These are phyloP conservation scores for Zaprionus camerounensis DNA, from an alignment of 1,140 invertebrate species.

Conservation along the genomic window DNA sequence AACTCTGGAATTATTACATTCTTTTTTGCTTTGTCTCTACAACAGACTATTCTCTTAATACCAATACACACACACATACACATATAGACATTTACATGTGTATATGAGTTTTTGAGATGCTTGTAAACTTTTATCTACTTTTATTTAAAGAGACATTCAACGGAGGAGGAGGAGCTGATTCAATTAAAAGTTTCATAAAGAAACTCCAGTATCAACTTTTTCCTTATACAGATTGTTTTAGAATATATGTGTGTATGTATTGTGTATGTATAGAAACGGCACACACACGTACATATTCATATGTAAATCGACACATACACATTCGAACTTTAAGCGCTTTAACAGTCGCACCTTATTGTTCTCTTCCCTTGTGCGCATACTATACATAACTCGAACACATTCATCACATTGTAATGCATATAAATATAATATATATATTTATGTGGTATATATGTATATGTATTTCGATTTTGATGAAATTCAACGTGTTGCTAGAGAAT, in stretches of 20 bases:
- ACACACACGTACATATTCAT: background rate
- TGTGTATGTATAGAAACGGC: background rate
- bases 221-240: constrained; percentile 1
- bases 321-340: background rate
- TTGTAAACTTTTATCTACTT: constrained; percentile 2
- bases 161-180: background rate
- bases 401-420: background rate
- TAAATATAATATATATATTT: background rate
- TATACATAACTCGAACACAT: background rate
- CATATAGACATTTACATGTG: background rate
- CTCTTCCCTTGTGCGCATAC: background rate
- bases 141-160: background rate
- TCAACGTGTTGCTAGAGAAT: background rate
- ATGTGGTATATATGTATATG: background rate
- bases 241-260: background rate
- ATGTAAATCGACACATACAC: background rate
- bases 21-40: background rate
- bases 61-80: background rate
- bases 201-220: constrained; percentile 1
- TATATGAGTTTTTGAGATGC: background rate
- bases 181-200: constrained; percentile 8
- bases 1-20: background rate
- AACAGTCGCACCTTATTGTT: background rate
- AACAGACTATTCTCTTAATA: background rate
- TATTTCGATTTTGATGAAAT: background rate